Base-by-base conservation (phyloP, 2,113 vertebrate genomes). In the Salvelinus fontinalis region DNA sequence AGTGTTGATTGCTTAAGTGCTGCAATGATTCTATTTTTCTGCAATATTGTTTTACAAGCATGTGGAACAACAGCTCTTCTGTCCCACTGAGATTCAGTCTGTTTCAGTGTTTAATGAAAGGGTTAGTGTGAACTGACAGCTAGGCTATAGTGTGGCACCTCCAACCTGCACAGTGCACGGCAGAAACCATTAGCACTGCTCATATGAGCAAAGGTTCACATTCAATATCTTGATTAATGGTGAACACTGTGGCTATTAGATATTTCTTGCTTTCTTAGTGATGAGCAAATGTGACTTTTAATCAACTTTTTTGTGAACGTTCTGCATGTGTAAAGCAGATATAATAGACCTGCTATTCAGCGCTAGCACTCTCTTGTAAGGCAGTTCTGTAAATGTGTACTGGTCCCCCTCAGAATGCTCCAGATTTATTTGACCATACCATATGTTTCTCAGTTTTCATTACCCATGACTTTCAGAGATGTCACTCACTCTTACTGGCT, bases 41-140 rank as follows among this genome's bases (percentile, higher is more conserved):
- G 78, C 67, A 75, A 79, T 75, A 74, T 74, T 76, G 73, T 83
- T 82, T 82, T 82, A 80, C 73, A 78, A 75, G 75, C 66, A 39
- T 59, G 57, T 67, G 75, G 77, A 83, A 80, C 73, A 80, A 75
- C 62, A 66, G 73, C n/a, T n/a, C 26, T 29, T 78, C 78, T 78
- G 78, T 78, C 75, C 76, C 65, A 6, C 5, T 14, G 64, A n/a
- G 69, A 68, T 67, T 29, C 59, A 22, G 62, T 48, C 26, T 54
- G 70, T 62, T 20, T 67, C 65, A 27, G 26, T 31, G 26, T 31
- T 49, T 31, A 29, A 59, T 75, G 64, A 82, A 75, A 69, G 76
- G 60, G 44, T 67, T 70, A 54, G 74, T 65, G 76, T 76, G 70
- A 81, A 70, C 67, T 12, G 24, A n/a, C 54, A 39, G 51, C 6